Evolutionary conservation across 1,140 invertebrate genomes (phyloP), one percentile per base, ranked within the genome.

Genomic region (Drosophila bipectinata): DNA sequence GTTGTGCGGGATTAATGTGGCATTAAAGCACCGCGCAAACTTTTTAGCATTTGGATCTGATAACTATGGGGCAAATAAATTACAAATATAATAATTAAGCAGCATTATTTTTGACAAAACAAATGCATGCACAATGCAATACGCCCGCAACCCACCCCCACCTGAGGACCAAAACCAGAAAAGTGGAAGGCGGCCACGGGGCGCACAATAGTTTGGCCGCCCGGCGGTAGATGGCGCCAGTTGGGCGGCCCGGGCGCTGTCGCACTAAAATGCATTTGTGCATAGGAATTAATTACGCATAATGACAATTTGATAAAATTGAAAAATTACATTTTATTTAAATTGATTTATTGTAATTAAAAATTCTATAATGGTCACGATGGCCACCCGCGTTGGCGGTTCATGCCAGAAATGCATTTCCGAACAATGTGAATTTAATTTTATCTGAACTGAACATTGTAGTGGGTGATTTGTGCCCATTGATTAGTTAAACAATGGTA

Each of bases 251-350:
- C 55, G 45, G 44, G 59, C 47, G 54, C 4, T 51, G 71, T 21
- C 30, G 48, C 60, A 57, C 69, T 61, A 73, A 79, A 88, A 88
- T 69, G 75, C 84, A 88, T 87, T 87, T 87, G 83, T 88, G 83
- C 83, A 87, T 88, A 87, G 83, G 84, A 88, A 88, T 88, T 88
- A 88, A 88, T 88, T 88, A 89, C 84, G 84, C 84, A 89, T 88
- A 89, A 88, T 88, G 84, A 88, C 84, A 88, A 88, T 88, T 88
- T 88, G 84, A 88, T 88, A 88, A 88, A 88, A 88, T 89, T 88
- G 84, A 88, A 89, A 88, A 88, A 88, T 88, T 88, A 84, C 84
- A 89, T 84, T 89, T 88, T 84, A 88, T 77, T 84, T 74, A 72
- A 79, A 84, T 89, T 84, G 84, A 88, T 88, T 89, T 88, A 88